These are phyloP conservation scores for Acarapis woodi DNA, from an alignment of 1,140 invertebrate genomes.

Conservation along the genomic window DNA sequence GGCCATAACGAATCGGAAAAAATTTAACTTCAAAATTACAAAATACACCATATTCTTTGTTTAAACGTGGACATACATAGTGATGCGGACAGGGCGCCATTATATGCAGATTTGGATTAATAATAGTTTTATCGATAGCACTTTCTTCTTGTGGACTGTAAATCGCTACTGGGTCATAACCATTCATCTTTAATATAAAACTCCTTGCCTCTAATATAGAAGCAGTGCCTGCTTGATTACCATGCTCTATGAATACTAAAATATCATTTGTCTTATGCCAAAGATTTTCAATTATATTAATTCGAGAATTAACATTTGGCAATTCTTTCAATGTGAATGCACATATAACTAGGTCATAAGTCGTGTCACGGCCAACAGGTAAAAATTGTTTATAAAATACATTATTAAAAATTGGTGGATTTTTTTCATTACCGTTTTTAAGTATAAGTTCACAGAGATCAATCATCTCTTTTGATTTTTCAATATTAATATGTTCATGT, in stretches of 20 bases:
- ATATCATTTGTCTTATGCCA: constrained; percentile 59
- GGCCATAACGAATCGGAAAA: constrained; percentile 22
- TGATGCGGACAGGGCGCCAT: constrained; percentile 59
- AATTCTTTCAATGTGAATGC: constrained; percentile 54
- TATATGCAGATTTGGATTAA: constrained; percentile 21
- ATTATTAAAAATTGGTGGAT: constrained; percentile 19
- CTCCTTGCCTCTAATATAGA: constrained; percentile 20
- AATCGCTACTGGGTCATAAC: constrained; percentile 27
- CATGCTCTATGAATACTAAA: constrained; percentile 52
- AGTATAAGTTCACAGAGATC: constrained; percentile 39
- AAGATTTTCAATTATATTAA: constrained; percentile 38
- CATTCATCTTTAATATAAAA: constrained; percentile 16
- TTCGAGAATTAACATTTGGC: constrained; percentile 27
- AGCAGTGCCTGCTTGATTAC: constrained; percentile 39
- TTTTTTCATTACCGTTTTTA: constrained; percentile 24
- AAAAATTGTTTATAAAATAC: constrained; percentile 49
- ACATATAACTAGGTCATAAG: constrained; percentile 46
- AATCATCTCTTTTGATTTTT: constrained; percentile 44
- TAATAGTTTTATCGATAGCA: neutral
- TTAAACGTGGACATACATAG: constrained; percentile 31
- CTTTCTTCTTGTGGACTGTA: constrained; percentile 4
- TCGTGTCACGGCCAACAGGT: constrained; percentile 29
- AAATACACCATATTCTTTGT: constrained; percentile 25
- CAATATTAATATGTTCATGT: constrained; percentile 50
- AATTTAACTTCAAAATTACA: constrained; percentile 45